A percentile compares a stretch with the other conserved stretches of the same genome.
Evolutionary conservation across 2,888 invertebrate species (phyloP).

Genomic region (Troides helena): DNA sequence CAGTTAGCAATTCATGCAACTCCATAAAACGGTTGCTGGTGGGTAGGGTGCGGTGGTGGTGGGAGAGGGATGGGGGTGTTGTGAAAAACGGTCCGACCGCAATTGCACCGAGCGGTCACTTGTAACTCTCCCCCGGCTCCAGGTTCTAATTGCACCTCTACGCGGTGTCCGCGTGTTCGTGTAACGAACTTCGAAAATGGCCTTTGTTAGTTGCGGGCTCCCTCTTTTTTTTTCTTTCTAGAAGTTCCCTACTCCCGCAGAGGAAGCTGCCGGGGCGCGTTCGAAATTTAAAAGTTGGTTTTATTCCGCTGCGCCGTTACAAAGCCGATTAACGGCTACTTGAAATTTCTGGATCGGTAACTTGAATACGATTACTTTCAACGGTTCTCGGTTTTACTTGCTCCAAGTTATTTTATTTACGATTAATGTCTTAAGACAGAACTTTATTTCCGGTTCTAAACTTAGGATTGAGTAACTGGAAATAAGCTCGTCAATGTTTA

Average conservation of each 20-base stretch:
- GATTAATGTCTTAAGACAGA: not conserved
- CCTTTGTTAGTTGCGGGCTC: conserved; percentile 31
- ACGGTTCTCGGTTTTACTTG: not conserved
- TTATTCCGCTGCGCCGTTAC: conserved; percentile 20
- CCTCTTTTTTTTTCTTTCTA: conserved; percentile 12
- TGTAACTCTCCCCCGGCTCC: conserved; percentile 46
- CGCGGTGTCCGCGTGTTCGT: conserved; percentile 40
- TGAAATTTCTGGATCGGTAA: conserved; percentile 3
- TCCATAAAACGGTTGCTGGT: conserved; percentile 28
- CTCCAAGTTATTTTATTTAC: not conserved
- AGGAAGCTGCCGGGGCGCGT: conserved; percentile 14
- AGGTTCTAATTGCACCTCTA: conserved; percentile 60
- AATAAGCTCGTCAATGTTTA: too few species aligned
- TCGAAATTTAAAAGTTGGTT: conserved; percentile 8
- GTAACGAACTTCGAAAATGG: conserved; percentile 51
- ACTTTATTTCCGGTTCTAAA: too few species aligned
- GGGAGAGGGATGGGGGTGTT: conserved; percentile 26
- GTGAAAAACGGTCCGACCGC: conserved; percentile 37
- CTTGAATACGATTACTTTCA: not conserved
- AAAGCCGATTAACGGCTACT: conserved; percentile 18
- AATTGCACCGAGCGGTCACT: conserved; percentile 48
- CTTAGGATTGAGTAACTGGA: too few species aligned
- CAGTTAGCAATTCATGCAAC: conserved; percentile 30
- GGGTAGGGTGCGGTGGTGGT: not conserved
- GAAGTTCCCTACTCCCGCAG: conserved; percentile 18